Conservation (phyloP, 2,797 vertebrate species). For the Lutjanus campechanus region DNA sequence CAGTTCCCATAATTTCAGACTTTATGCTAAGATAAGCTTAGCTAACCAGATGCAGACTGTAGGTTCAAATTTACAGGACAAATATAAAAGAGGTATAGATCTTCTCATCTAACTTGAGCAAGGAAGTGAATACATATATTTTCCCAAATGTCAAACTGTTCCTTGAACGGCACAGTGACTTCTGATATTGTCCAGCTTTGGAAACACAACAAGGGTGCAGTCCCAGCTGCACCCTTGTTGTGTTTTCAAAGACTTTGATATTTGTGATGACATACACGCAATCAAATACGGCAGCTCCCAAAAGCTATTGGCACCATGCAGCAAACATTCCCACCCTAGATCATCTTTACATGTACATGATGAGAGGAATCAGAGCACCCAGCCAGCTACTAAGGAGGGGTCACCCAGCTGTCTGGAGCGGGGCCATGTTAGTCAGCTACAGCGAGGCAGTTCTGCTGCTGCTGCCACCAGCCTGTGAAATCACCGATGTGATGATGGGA, state of each 20-base stretch:
- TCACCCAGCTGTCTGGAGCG: conserved; percentile 72
- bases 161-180: conserved; percentile 7
- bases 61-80: neutral
- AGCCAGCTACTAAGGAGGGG: conserved; percentile 61
- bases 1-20: no score
- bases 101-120: neutral
- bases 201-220: conserved; percentile 7
- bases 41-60: neutral
- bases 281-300: conserved; percentile 40
- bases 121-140: neutral
- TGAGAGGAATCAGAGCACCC: conserved; percentile 52
- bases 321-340: conserved; percentile 45
- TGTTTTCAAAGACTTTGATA: conserved; percentile 9
- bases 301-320: conserved; percentile 39
- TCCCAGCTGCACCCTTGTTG: neutral
- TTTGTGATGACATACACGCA: conserved; percentile 38
- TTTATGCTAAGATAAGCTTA: no score
- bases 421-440: conserved; percentile 64
- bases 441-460: conserved; percentile 41
- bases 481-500: conserved; percentile 73
- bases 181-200: neutral
- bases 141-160: conserved; percentile 2
- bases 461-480: conserved; percentile 74
- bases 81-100: neutral
- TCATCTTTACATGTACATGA: conserved; percentile 52